phyloP scores from a whole-genome alignment of 2,888 invertebrate species.

The Drosophila limbata region DNA sequence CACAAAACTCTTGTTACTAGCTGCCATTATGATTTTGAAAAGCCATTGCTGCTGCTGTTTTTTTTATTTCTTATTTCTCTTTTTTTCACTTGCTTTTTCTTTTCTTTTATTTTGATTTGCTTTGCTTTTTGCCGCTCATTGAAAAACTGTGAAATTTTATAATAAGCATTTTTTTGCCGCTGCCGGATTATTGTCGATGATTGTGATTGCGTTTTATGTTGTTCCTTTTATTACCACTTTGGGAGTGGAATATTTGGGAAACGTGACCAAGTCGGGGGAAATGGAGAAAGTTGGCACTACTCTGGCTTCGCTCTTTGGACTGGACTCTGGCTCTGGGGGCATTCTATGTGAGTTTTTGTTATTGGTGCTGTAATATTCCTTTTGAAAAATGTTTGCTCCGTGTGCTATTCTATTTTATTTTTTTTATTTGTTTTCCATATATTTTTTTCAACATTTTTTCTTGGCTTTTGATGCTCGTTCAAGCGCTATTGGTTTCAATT shows the following conservation, averaged over 20 bases:
- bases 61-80: slow-evolving; percentile 42
- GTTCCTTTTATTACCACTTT: slow-evolving; percentile 72
- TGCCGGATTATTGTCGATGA: slow-evolving; percentile 83
- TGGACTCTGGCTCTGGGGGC: slow-evolving; percentile 34
- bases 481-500: slow-evolving; percentile 74
- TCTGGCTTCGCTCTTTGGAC: slow-evolving; percentile 18
- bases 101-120: slow-evolving; percentile 29
- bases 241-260: slow-evolving; percentile 21
- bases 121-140: slow-evolving; percentile 70
- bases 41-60: slow-evolving; percentile 72
- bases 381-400: slow-evolving; percentile 65
- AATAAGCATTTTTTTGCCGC: slow-evolving; percentile 82
- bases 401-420: slow-evolving; percentile 16
- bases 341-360: slow-evolving; percentile 44
- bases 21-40: slow-evolving; percentile 85
- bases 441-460: slow-evolving; percentile 22
- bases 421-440: slow-evolving; percentile 8
- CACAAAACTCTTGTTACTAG: slow-evolving; percentile 84
- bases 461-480: slow-evolving; percentile 52
- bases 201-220: slow-evolving; percentile 83
- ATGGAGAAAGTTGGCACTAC: slow-evolving; percentile 9
- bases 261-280: background rate
- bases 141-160: slow-evolving; percentile 84
- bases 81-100: slow-evolving; percentile 25
- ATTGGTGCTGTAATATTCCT: slow-evolving; percentile 70